Percentiles rank a stretch among this genome's conserved stretches.
These are phyloP conservation scores for Diaprepes abbreviatus DNA, from an alignment of 2,888 invertebrate genomes.

Conservation along the genomic window DNA sequence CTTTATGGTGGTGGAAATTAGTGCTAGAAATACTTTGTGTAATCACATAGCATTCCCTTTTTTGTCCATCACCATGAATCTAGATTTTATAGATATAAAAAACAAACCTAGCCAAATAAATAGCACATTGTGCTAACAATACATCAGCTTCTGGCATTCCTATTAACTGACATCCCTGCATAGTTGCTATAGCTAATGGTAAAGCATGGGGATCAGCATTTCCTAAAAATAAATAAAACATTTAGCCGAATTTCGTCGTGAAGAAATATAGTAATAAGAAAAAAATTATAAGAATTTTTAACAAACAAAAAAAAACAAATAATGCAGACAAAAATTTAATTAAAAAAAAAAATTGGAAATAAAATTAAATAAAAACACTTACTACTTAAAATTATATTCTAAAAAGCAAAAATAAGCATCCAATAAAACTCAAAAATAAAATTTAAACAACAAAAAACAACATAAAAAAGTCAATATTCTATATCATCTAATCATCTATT, in stretches of 20 bases:
- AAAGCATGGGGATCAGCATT: constrained; percentile 77
- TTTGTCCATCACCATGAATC: no score
- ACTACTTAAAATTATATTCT: constrained; percentile 3
- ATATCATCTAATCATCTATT: neutral
- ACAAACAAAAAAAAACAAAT: no score
- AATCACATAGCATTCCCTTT: no score
- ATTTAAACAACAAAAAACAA: neutral
- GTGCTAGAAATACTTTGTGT: no score
- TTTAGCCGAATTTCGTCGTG: no score
- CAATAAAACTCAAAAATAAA: neutral
- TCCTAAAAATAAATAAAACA: constrained; percentile 67
- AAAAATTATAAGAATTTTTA: no score
- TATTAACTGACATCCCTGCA: constrained; percentile 83
- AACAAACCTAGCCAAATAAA: constrained; percentile 73
- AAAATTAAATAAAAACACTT: neutral
- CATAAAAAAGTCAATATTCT: neutral
- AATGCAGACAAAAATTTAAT: no score
- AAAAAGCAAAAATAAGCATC: neutral
- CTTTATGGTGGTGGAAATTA: no score
- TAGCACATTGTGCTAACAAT: constrained; percentile 82
- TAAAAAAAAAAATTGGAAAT: neutral
- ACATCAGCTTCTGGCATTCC: constrained; percentile 89
- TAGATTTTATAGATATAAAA: no score
- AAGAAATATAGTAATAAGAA: no score
- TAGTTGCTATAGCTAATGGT: constrained; percentile 78